Evolutionary conservation across 2,113 vertebrate species (phyloP), one percentile per base, ranked within the genome.

Genomic region (Aphelocoma coerulescens): DNA sequence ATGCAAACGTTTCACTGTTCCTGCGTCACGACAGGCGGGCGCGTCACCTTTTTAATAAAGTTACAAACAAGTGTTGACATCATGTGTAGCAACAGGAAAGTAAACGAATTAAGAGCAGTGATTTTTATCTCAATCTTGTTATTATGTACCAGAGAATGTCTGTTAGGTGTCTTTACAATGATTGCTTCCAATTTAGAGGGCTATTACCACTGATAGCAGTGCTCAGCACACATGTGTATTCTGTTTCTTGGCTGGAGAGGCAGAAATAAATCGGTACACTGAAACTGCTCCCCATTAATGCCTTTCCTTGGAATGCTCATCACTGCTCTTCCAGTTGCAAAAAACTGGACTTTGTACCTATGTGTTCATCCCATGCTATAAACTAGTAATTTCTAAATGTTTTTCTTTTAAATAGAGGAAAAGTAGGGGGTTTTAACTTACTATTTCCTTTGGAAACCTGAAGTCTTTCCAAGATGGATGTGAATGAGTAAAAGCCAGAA

Each of bases 111-210:
- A 95, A 54, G 14, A 23, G 39, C 73, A 93, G 84, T 48, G 55
- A 58, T 79, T 94, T 96, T 96, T 86, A 58, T 62, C 85, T 83
- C 88, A 35, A 30, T 73, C 62, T 93, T 75, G 30, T 93, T 96
- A 73, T 92, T 92, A 89, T 6, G 21, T 71, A 30, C 18, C 67
- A 35, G 46, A 46, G 48, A 66, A 82, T 37, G 41, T 54, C 44
- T 69, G 58, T 48, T 62, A 52, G 83, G 58, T 65, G 65, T 79
- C 33, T 78, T 95, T 66, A 52, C 66, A 67, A 2, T 52, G 32
- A 49, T 79, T 52, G 55, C 90, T 95, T 85, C 67, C 92, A 65
- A 79, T 90, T 91, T 77, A 80, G 46, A 85, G 85, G 52, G 65
- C 55, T 94, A 19, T 79, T 88, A 77, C 23, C 73, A 10, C 80